Evolutionary conservation across 1,140 invertebrate species (phyloP).

Genomic region (Pogonomyrmex barbatus): DNA sequence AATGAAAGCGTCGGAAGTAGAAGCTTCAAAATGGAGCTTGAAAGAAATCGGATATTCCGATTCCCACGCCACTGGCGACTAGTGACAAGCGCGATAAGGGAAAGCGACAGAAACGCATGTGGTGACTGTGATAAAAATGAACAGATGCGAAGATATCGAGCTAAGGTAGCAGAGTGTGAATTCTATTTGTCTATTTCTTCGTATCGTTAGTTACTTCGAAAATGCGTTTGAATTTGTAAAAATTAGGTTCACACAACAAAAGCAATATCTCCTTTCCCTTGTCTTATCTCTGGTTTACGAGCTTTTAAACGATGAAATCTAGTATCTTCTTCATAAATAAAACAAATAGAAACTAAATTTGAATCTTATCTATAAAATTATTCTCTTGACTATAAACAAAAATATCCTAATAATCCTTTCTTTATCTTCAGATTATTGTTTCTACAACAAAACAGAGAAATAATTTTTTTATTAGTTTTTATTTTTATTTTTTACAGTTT

Average conservation of each 20-base stretch:
- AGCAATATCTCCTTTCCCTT: neutral
- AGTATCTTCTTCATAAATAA: neutral
- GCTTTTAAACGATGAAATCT: neutral
- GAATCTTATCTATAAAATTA: neutral
- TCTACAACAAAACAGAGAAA: neutral
- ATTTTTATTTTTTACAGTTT: neutral
- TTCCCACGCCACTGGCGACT: slow-evolving; percentile 61
- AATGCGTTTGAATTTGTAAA: neutral
- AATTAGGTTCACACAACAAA: neutral
- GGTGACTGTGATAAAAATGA: slow-evolving; percentile 68
- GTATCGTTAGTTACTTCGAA: neutral
- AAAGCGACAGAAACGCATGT: slow-evolving; percentile 44
- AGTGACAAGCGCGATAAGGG: slow-evolving; percentile 67
- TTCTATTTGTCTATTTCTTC: neutral
- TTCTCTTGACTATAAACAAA: neutral
- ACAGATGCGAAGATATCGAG: slow-evolving; percentile 69
- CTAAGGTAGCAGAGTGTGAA: slow-evolving; percentile 2
- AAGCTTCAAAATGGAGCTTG: slow-evolving; percentile 30
- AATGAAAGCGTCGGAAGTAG: slow-evolving; percentile 56
- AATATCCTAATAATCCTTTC: neutral
- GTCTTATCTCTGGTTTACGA: neutral
- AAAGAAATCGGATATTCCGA: slow-evolving; percentile 27
- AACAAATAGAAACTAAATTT: slow-evolving; percentile 6
- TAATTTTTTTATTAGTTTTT: neutral
- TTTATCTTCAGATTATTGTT: neutral